Conservation (phyloP, 2,113 vertebrate genomes). For the Austrofundulus limnaeus region DNA sequence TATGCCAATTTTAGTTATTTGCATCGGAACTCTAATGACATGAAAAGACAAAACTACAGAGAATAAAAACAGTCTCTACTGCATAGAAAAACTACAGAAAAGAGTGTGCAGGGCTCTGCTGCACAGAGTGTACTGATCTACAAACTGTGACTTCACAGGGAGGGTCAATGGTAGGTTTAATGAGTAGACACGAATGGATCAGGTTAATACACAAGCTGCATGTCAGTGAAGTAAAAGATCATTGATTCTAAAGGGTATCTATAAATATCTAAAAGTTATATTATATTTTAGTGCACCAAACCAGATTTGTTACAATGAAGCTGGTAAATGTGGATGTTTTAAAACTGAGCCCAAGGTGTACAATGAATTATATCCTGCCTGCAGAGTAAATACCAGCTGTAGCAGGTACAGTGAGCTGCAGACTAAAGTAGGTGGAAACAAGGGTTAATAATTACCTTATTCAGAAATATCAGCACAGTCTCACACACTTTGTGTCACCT, state of each 20-base stretch:
- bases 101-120: background rate
- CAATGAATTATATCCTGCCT: conserved; percentile 3
- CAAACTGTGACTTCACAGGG: background rate
- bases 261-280: no score
- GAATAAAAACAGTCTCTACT: background rate
- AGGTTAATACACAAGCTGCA: background rate
- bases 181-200: background rate
- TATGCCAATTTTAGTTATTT: background rate
- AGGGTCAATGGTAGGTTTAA: background rate
- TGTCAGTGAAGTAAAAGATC: no score
- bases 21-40: background rate
- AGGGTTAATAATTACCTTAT: conserved; percentile 60
- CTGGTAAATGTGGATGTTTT: background rate
- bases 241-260: no score
- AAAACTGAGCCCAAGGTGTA: background rate
- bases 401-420: background rate
- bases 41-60: background rate
- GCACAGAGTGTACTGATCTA: conserved; percentile 1
- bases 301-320: background rate
- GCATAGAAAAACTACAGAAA: background rate
- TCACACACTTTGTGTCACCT: conserved; percentile 66
- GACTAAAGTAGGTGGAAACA: conserved; percentile 6
- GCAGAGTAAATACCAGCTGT: background rate
- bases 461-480: conserved; percentile 38
- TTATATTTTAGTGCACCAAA: no score